Evolutionary conservation across 2,888 invertebrate genomes (phyloP).

Genomic region (Cactoblastis cactorum): DNA sequence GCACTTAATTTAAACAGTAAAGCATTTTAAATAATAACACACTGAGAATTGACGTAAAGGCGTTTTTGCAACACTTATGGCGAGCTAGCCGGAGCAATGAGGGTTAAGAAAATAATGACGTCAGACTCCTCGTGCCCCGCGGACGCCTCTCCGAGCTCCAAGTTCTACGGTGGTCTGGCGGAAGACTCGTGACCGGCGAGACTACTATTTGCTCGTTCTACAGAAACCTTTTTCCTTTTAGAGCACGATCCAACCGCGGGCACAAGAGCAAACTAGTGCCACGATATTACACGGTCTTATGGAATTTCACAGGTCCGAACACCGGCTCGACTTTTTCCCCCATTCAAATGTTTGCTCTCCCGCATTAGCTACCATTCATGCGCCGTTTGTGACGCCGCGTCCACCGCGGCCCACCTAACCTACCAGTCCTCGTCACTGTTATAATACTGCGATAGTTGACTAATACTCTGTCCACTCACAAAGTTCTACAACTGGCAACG

Average conservation of each 20-base stretch:
- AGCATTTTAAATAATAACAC: slow-evolving; percentile 79
- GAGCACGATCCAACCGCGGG: slow-evolving; percentile 69
- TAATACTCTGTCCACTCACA: slow-evolving; percentile 78
- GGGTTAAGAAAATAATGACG: slow-evolving; percentile 24
- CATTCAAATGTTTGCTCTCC: slow-evolving; percentile 73
- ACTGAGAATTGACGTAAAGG: slow-evolving; percentile 79
- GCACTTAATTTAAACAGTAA: slow-evolving; percentile 67
- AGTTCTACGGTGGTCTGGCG: slow-evolving; percentile 69
- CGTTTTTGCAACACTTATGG: slow-evolving; percentile 69
- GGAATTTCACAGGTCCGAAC: slow-evolving; percentile 76
- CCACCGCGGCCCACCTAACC: slow-evolving; percentile 66
- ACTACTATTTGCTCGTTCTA: slow-evolving; percentile 71
- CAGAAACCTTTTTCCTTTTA: slow-evolving; percentile 76
- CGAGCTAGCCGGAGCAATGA: slow-evolving; percentile 64
- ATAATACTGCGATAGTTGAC: slow-evolving; percentile 80
- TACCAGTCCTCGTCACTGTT: slow-evolving; percentile 77
- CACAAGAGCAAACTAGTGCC: slow-evolving; percentile 73
- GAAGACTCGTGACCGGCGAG: slow-evolving; percentile 69
- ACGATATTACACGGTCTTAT: slow-evolving; percentile 73
- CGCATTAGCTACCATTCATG: slow-evolving; percentile 75
- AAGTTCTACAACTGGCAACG: slow-evolving; percentile 75
- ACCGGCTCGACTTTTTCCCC: slow-evolving; percentile 60
- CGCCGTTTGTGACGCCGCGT: slow-evolving; percentile 66
- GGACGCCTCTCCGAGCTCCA: slow-evolving; percentile 31
- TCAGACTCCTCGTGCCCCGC: slow-evolving; percentile 14